Percentiles rank a stretch among this genome's conserved stretches.
phyloP scores from a whole-genome alignment of 2,888 invertebrate genomes.

The Phengaris alcon region DNA sequence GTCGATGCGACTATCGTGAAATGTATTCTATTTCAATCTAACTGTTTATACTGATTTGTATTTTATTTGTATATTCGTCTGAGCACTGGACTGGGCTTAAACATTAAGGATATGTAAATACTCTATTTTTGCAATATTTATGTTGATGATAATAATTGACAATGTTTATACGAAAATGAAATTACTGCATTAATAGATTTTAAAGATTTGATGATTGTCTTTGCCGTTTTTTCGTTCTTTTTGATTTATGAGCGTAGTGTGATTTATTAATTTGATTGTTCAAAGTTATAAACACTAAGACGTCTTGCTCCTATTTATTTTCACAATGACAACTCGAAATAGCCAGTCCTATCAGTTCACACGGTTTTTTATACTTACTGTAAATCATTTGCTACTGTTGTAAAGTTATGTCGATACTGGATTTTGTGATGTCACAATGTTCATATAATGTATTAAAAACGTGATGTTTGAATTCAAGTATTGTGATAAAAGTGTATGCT shows the following conservation, averaged over 20 bases:
- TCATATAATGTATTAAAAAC: conserved; percentile 22
- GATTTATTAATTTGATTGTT: too few relatives aligned
- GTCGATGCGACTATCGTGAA: background rate
- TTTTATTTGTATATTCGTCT: conserved; percentile 16
- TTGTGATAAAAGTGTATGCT: conserved; percentile 16
- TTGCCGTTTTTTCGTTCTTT: too few relatives aligned
- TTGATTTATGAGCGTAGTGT: too few relatives aligned
- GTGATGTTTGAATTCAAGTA: conserved; percentile 24
- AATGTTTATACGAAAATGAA: background rate
- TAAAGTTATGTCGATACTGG: conserved; percentile 21
- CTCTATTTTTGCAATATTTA: background rate
- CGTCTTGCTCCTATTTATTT: too few relatives aligned
- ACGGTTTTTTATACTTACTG: background rate
- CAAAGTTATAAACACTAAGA: too few relatives aligned
- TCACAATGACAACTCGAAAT: background rate
- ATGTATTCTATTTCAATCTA: background rate
- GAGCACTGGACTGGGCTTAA: background rate
- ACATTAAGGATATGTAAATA: conserved; percentile 6
- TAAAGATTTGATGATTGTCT: too few relatives aligned
- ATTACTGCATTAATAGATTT: background rate
- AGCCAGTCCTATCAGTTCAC: background rate
- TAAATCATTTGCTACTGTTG: conserved; percentile 3
- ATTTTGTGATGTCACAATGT: conserved; percentile 18
- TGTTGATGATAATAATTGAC: background rate
- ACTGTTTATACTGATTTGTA: conserved; percentile 18